These are phyloP conservation scores for Hippoglossus hippoglossus DNA, from an alignment of 2,797 vertebrate species.

Conservation along the genomic window DNA sequence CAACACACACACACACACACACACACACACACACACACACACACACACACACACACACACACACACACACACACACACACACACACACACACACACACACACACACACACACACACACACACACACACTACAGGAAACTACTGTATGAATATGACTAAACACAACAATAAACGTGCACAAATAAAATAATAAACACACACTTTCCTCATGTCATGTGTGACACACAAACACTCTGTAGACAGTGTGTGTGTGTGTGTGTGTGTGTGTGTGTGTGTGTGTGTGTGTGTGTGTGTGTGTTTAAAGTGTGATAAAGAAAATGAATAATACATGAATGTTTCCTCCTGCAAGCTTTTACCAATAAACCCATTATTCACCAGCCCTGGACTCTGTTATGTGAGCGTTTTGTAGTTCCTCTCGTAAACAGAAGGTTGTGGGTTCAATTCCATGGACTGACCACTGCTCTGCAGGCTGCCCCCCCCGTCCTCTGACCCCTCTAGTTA, in stretches of 20 bases:
- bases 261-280: constrained; percentile 14
- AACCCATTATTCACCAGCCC: constrained; percentile 45
- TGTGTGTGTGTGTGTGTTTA: constrained; percentile 27
- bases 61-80: too few relatives aligned
- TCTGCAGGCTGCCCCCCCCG: not conserved
- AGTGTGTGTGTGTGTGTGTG: constrained; percentile 12
- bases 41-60: too few relatives aligned
- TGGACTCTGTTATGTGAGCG: not conserved
- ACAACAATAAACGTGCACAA: too few relatives aligned
- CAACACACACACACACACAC: too few relatives aligned
- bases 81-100: too few relatives aligned
- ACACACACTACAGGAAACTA: too few relatives aligned
- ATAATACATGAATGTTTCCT: constrained; percentile 60
- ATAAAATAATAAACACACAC: not conserved
- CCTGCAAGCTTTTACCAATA: constrained; percentile 61
- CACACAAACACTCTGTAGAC: not conserved
- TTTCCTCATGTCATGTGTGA: not conserved
- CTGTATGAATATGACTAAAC: too few relatives aligned
- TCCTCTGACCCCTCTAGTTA: constrained; percentile 6
- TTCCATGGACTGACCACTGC: not conserved
- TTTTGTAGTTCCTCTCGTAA: not conserved
- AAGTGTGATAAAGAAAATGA: constrained; percentile 47
- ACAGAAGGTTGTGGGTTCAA: constrained; percentile 13
- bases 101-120: too few relatives aligned
- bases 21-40: too few relatives aligned